phyloP scores from a whole-genome alignment of 2,888 invertebrate genomes.

The Seira ritae region DNA sequence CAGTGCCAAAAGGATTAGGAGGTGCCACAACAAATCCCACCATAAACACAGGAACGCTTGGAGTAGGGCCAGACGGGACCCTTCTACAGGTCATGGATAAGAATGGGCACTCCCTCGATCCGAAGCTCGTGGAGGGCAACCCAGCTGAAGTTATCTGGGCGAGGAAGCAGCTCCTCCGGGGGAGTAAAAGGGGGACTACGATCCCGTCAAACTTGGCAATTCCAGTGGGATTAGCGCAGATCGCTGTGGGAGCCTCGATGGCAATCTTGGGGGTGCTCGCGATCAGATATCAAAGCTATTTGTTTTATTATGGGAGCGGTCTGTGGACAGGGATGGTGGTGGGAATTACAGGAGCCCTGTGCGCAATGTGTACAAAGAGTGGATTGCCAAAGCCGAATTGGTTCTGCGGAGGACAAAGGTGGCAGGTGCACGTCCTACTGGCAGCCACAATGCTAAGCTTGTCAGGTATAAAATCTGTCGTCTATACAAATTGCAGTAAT shows the following conservation, averaged over 20 bases:
- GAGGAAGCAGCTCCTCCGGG: conserved; percentile 30
- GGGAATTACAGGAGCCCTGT: conserved; percentile 68
- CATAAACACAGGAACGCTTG: no score
- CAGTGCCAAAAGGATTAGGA: conserved; percentile 58
- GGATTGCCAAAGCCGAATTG: conserved; percentile 63
- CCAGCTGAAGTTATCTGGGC: conserved; percentile 40
- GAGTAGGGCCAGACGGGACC: conserved; percentile 22
- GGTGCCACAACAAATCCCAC: no score
- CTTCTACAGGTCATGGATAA: conserved; percentile 33
- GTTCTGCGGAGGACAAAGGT: conserved; percentile 68
- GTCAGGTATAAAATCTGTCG: no score
- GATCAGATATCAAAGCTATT: conserved; percentile 71
- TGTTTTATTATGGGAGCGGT: conserved; percentile 71
- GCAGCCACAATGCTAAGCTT: conserved; percentile 63
- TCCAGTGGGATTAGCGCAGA: conserved; percentile 68
- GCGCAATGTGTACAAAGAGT: conserved; percentile 69
- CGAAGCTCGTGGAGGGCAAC: conserved; percentile 46
- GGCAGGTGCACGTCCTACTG: conserved; percentile 67
- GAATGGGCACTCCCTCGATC: conserved; percentile 41
- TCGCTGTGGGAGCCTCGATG: conserved; percentile 70
- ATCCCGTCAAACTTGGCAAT: conserved; percentile 66
- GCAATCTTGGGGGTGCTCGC: conserved; percentile 69
- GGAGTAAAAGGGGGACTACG: conserved; percentile 41
- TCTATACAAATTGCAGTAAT: no score
- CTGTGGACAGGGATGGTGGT: conserved; percentile 70